phyloP scores from a whole-genome alignment of 2,113 vertebrate species.

The Crotalus horridus region DNA sequence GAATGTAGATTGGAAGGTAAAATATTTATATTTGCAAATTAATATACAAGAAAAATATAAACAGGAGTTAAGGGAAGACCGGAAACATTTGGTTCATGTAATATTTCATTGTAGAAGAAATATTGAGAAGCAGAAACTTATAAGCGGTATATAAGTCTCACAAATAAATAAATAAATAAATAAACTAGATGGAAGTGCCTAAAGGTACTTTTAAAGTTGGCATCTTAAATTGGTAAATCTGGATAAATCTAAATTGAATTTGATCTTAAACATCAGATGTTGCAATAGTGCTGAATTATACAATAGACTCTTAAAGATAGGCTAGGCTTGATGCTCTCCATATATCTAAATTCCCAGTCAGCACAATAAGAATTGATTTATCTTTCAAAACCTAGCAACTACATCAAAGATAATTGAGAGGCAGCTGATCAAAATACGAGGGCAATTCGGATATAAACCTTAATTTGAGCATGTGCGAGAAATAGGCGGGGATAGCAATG shows the following conservation, averaged over 20 bases:
- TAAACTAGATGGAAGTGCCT: neutral
- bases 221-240: neutral
- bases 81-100: neutral
- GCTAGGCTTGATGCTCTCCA: neutral
- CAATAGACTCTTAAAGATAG: neutral
- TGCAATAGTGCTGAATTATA: neutral
- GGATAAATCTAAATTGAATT: neutral
- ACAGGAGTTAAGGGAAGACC: neutral
- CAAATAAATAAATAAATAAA: no score
- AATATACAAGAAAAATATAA: neutral
- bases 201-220: neutral
- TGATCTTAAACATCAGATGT: neutral
- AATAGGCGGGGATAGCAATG: no score
- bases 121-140: neutral
- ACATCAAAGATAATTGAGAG: neutral
- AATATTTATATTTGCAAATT: neutral
- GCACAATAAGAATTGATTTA: neutral
- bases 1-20: neutral
- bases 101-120: neutral
- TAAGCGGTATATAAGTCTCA: no score
- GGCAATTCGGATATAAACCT: no score
- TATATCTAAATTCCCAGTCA: neutral
- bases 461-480: no score
- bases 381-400: neutral
- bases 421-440: neutral